Base-by-base conservation (phyloP, 2,797 vertebrate genomes). In the Semaprochilodus insignis region DNA sequence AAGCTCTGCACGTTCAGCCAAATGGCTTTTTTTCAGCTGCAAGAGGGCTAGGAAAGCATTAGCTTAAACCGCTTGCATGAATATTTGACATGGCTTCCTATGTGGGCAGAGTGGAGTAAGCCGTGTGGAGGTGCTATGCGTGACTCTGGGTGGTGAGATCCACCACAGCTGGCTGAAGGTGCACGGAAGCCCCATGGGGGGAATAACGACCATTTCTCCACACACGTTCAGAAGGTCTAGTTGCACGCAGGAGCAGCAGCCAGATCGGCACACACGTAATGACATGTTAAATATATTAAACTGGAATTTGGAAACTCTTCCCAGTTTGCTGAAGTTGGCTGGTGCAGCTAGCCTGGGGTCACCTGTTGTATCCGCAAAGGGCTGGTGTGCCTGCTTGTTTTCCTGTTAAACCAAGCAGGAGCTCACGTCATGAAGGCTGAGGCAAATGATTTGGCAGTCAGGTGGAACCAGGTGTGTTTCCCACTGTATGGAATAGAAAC, bases 101-200 rank as follows among this genome's bases (percentile, higher is more conserved):
- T 66, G 65, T 67, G 65, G 27, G 17, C 31, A 63, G 63, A 15
- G 13, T 19, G 25, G 19, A 25, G n/a, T 4, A 27, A 23, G 23
- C 60, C 4, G 23, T 13, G 60, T 14, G 60, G n/a, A 62, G 23
- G 62, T 65, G 27, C 63, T 34, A 3, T 66, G 63, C 63, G 63
- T 66, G 63, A 40, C 66, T 70, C 36, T 48, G 65, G 31, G 34
- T 67, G 31, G 65, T 17, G 31, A 21, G 36, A 70, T 70, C 66
- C 40, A 34, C 6, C 6, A 17, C 17, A 19, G 4, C 25, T 5
- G 8, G 21, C 60, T 63, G 60, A 25, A 25, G 23, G 13, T 4
- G 23, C 60, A 63, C 25, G 60, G 4, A 63, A 25, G 13, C 23
- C 60, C 60, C 13, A 31, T 13, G 8, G n/a, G n/a, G 31, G 57